A percentile compares a stretch with the other conserved stretches of the same genome.
phyloP scores from a whole-genome alignment of 2,888 invertebrate genomes.

The Rugalucina vietnamica region DNA sequence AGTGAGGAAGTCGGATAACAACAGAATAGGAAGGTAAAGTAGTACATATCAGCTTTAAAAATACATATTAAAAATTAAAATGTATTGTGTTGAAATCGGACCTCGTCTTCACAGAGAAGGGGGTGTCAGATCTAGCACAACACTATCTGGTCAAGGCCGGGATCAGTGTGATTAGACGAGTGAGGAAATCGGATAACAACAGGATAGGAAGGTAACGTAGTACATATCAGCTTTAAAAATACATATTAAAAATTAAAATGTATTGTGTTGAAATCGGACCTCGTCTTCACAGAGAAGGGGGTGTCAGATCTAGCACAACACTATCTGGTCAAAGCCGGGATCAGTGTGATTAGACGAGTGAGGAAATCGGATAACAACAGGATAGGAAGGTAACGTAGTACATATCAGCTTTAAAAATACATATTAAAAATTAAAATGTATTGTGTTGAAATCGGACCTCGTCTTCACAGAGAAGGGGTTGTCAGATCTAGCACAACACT shows the following conservation, averaged over 20 bases:
- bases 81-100: conserved; percentile 98
- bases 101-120: conserved; percentile 98
- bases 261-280: conserved; percentile 98
- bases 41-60: too few relatives aligned
- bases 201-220: conserved; percentile 93
- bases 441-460: conserved; percentile 98
- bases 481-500: conserved; percentile 87
- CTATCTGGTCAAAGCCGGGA: conserved; percentile 86
- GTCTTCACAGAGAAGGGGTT: conserved; percentile 99
- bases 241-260: too few relatives aligned
- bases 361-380: conserved; percentile 99
- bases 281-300: conserved; percentile 99
- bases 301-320: conserved; percentile 89
- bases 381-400: conserved; percentile 92
- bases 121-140: conserved; percentile 90
- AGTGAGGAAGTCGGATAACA: conserved; percentile 97
- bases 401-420: too few relatives aligned
- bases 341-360: conserved; percentile 88
- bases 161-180: conserved; percentile 88
- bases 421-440: too few relatives aligned
- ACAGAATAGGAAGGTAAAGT: conserved; percentile 93
- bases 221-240: too few relatives aligned
- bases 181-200: conserved; percentile 98
- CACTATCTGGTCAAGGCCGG: conserved; percentile 86
- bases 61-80: too few relatives aligned